Percentiles rank a stretch among this genome's conserved stretches.
These are phyloP conservation scores for Serrognathus titanus DNA, from an alignment of 2,888 invertebrate species.

Conservation along the genomic window DNA sequence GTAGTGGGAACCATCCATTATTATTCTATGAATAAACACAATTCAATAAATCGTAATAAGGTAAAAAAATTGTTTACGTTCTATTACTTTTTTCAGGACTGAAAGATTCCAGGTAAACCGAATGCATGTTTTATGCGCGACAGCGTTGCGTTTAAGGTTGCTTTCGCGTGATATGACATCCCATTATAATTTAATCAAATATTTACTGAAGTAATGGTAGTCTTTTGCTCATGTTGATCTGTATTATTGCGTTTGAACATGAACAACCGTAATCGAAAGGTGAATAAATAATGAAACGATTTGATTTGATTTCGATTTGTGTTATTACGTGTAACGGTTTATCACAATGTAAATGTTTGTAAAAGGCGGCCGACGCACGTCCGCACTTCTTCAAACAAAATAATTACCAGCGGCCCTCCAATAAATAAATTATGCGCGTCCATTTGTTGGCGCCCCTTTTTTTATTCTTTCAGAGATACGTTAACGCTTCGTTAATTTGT, in stretches of 20 bases:
- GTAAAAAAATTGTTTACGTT: too few species aligned
- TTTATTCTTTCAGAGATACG: too few species aligned
- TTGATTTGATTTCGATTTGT: conserved; percentile 16
- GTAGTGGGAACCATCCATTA: too few species aligned
- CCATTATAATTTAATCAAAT: conserved; percentile 24
- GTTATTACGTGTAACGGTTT: neutral
- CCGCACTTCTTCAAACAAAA: neutral
- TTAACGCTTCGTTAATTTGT: too few species aligned
- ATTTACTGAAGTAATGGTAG: conserved; percentile 18
- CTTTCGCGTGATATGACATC: conserved; percentile 25
- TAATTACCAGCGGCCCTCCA: neutral
- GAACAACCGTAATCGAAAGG: conserved; percentile 11
- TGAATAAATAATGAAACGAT: conserved; percentile 26
- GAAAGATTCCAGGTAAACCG: neutral
- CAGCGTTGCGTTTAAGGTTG: conserved; percentile 22
- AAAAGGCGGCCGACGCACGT: neutral
- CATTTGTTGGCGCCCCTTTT: too few species aligned
- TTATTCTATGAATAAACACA: too few species aligned
- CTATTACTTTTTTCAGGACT: too few species aligned
- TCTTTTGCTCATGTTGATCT: conserved; percentile 14
- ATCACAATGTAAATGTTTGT: neutral
- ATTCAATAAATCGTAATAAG: too few species aligned
- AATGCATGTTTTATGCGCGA: conserved; percentile 1
- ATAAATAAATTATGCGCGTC: too few species aligned
- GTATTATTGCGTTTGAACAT: conserved; percentile 3